A percentile compares a stretch with the other conserved stretches of the same genome.
Evolutionary conservation across 1,140 invertebrate genomes (phyloP).

Genomic region (Lepidostoma basale): DNA sequence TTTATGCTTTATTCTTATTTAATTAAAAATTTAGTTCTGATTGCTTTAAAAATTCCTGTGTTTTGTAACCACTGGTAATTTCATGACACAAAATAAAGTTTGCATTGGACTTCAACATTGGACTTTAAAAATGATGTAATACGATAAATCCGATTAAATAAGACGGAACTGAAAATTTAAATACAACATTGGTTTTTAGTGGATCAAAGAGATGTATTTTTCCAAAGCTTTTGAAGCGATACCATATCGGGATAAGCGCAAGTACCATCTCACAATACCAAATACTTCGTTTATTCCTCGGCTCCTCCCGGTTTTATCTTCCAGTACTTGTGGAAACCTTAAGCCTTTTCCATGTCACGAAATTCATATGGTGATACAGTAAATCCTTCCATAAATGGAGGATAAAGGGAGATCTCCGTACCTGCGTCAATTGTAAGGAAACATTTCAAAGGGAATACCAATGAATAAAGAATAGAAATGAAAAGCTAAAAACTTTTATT

Average conservation of each 20-base stretch:
- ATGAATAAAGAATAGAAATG: too few species aligned
- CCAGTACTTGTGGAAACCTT: conserved; percentile 26
- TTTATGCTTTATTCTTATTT: too few species aligned
- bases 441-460: conserved; percentile 42
- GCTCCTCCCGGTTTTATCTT: conserved; percentile 12
- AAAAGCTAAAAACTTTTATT: too few species aligned
- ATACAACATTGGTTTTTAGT: too few species aligned
- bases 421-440: conserved; percentile 43
- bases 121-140: too few species aligned
- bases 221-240: conserved; percentile 14
- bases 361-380: conserved; percentile 46
- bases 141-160: too few species aligned
- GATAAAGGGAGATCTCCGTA: conserved; percentile 36
- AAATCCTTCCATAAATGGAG: conserved; percentile 45
- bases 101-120: too few species aligned
- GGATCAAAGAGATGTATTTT: background rate
- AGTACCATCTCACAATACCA: background rate
- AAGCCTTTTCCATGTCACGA: conserved; percentile 46
- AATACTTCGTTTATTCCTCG: conserved; percentile 28
- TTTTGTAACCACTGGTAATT: too few species aligned
- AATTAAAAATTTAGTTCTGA: too few species aligned
- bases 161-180: too few species aligned
- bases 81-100: too few species aligned
- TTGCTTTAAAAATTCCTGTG: too few species aligned
- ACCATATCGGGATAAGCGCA: conserved; percentile 16